phyloP scores from a whole-genome alignment of 2,888 invertebrate genomes.

The Trissolcus brochymenae region DNA sequence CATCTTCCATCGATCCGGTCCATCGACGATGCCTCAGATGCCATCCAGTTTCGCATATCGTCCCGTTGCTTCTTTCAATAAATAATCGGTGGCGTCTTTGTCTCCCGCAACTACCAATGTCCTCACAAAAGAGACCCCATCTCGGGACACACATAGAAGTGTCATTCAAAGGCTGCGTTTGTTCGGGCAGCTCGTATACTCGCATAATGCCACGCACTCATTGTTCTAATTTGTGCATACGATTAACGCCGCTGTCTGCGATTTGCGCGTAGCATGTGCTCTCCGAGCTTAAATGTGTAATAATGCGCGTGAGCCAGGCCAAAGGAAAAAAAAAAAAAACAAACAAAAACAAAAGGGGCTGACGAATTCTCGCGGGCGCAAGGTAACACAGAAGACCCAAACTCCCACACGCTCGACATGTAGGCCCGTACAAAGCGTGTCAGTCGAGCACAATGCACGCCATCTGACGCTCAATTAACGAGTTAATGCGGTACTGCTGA shows the following conservation, averaged over 20 bases:
- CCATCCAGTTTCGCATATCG: conserved; percentile 56
- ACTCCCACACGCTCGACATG: conserved; percentile 66
- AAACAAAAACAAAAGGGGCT: conserved; percentile 44
- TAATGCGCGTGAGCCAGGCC: conserved; percentile 46
- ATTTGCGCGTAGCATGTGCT: conserved; percentile 59
- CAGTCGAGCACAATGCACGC: conserved; percentile 72
- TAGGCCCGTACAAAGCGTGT: conserved; percentile 72
- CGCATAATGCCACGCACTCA: conserved; percentile 73
- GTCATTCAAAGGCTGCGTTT: conserved; percentile 70
- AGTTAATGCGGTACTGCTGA: conserved; percentile 75
- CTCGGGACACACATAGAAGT: conserved; percentile 65
- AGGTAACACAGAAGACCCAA: conserved; percentile 58
- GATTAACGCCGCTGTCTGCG: conserved; percentile 72
- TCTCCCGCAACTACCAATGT: conserved; percentile 38
- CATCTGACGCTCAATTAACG: conserved; percentile 76
- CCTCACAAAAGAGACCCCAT: conserved; percentile 58
- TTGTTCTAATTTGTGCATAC: conserved; percentile 76
- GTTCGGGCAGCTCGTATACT: conserved; percentile 62
- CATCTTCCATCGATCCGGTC: conserved; percentile 51
- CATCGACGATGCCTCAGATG: conserved; percentile 54
- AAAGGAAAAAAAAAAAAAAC: conserved; percentile 5
- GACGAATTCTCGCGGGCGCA: conserved; percentile 58
- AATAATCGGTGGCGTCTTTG: conserved; percentile 55
- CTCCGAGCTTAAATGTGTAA: conserved; percentile 50
- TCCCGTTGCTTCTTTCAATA: conserved; percentile 50